A percentile compares a stretch with the other conserved stretches of the same genome.
phyloP scores from a whole-genome alignment of 2,888 invertebrate genomes.

The Agonopterix alstromeriana region DNA sequence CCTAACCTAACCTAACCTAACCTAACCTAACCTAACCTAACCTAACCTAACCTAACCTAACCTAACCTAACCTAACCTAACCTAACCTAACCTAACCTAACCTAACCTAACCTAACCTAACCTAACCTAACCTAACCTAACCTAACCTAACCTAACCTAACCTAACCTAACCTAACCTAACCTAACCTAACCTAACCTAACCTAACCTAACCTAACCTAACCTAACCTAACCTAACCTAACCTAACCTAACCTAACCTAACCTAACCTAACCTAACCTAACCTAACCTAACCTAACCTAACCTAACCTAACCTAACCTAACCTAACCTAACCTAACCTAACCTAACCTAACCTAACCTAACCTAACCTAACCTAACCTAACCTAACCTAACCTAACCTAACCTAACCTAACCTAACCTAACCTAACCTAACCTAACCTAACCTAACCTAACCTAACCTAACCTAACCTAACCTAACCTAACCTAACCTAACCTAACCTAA shows the following conservation, averaged over 20 bases:
- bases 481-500: slow-evolving; percentile 12
- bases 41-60: slow-evolving; percentile 8
- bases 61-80: slow-evolving; percentile 11
- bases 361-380: slow-evolving; percentile 4
- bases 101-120: slow-evolving; percentile 10
- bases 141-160: slow-evolving; percentile 8
- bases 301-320: slow-evolving; percentile 5
- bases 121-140: slow-evolving; percentile 5
- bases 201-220: slow-evolving; percentile 1
- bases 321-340: slow-evolving; percentile 11
- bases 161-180: slow-evolving; percentile 13
- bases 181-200: not conserved
- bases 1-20: slow-evolving; percentile 1
- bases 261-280: slow-evolving; percentile 12
- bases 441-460: slow-evolving; percentile 8
- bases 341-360: slow-evolving; percentile 11
- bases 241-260: slow-evolving; percentile 10
- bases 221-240: slow-evolving; percentile 6
- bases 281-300: slow-evolving; percentile 11
- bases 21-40: slow-evolving; percentile 6
- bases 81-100: slow-evolving; percentile 11
- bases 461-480: slow-evolving; percentile 9
- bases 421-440: slow-evolving; percentile 10
- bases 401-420: slow-evolving; percentile 10
- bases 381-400: slow-evolving; percentile 7